Percentiles rank a stretch among this genome's conserved stretches.
Evolutionary conservation across 2,797 vertebrate genomes (phyloP).

Genomic region (Pelodytes ibericus): DNA sequence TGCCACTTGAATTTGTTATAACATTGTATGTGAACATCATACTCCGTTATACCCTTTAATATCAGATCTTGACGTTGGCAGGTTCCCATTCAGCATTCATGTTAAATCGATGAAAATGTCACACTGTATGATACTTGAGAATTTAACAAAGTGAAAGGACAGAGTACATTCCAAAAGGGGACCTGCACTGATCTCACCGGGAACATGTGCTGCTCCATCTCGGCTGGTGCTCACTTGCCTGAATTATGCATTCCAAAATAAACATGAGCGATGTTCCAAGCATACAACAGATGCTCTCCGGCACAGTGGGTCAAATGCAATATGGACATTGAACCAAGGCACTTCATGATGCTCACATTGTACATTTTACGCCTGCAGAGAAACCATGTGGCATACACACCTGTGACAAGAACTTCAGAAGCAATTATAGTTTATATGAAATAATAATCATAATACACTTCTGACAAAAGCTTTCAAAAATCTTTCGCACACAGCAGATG

Average conservation of each 20-base stretch:
- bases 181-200: slow-evolving; percentile 26
- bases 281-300: slow-evolving; percentile 32
- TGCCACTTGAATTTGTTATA: background rate
- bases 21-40: background rate
- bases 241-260: slow-evolving; percentile 38
- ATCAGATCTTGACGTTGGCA: slow-evolving; percentile 14
- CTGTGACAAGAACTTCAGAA: slow-evolving; percentile 19
- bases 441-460: too few species aligned
- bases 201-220: slow-evolving; percentile 24
- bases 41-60: background rate
- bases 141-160: slow-evolving; percentile 23
- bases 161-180: slow-evolving; percentile 21
- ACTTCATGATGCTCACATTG: slow-evolving; percentile 33
- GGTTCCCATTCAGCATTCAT: background rate
- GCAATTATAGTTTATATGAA: background rate
- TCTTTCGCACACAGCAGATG: too few species aligned
- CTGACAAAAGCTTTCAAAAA: background rate
- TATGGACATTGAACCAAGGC: slow-evolving; percentile 35
- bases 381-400: slow-evolving; percentile 38
- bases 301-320: slow-evolving; percentile 36
- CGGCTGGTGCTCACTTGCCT: slow-evolving; percentile 25
- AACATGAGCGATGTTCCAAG: slow-evolving; percentile 2
- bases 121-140: slow-evolving; percentile 25
- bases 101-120: slow-evolving; percentile 41
- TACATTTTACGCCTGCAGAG: slow-evolving; percentile 37